These are phyloP conservation scores for Oscheius myriophilus DNA, from an alignment of 2,888 invertebrate genomes.

Conservation along the genomic window DNA sequence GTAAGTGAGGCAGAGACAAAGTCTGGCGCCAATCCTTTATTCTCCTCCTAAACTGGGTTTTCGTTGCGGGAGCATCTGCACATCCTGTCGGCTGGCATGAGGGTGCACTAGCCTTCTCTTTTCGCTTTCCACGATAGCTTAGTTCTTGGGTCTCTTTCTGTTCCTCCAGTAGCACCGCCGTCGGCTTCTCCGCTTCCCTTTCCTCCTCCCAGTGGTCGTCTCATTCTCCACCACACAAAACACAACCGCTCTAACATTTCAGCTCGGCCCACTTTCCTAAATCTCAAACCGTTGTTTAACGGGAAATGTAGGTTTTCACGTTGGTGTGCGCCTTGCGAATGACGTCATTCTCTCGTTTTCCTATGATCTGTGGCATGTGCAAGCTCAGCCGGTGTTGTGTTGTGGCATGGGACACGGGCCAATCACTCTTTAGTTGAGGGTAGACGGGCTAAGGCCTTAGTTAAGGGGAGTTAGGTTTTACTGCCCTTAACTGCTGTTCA, in stretches of 20 bases:
- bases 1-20: slow-evolving; percentile 39
- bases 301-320: slow-evolving; percentile 59
- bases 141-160: slow-evolving; percentile 14
- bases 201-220: neutral
- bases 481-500: no score
- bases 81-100: slow-evolving; percentile 25
- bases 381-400: neutral
- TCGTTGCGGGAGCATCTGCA: slow-evolving; percentile 3
- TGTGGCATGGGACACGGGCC: neutral
- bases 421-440: no score
- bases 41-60: neutral
- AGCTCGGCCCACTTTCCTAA: slow-evolving; percentile 98
- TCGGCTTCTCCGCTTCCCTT: slow-evolving; percentile 18
- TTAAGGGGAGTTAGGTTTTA: no score
- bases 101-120: slow-evolving; percentile 14
- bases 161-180: slow-evolving; percentile 2
- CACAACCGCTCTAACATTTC: slow-evolving; percentile 72
- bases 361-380: neutral
- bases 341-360: neutral
- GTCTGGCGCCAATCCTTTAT: no score
- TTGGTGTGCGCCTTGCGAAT: slow-evolving; percentile 25
- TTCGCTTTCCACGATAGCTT: slow-evolving; percentile 21
- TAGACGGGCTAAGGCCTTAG: no score
- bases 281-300: slow-evolving; percentile 79
- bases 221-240: neutral